phyloP scores from a whole-genome alignment of 1,140 invertebrate genomes.

The Drosophila gunungcola region DNA sequence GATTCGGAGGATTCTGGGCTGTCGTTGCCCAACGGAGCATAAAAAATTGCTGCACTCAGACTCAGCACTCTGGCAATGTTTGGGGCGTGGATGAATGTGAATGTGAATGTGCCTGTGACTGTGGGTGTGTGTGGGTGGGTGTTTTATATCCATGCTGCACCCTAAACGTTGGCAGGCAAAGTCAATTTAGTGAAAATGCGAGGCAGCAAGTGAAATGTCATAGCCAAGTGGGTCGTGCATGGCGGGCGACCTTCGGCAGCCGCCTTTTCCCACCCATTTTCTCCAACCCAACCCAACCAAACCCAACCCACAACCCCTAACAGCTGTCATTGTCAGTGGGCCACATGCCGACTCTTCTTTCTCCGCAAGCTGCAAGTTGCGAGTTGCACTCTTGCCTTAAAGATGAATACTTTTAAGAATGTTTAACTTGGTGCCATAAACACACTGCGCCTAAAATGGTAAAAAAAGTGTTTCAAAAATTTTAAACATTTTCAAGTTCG shows the following conservation, averaged over 20 bases:
- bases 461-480: neutral
- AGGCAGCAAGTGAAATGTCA: slow-evolving; percentile 61
- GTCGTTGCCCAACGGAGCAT: slow-evolving; percentile 55
- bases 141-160: neutral
- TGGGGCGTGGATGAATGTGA: slow-evolving; percentile 33
- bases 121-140: neutral
- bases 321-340: slow-evolving; percentile 51
- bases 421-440: slow-evolving; percentile 1
- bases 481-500: too few species aligned
- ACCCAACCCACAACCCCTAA: slow-evolving; percentile 1
- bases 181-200: slow-evolving; percentile 62
- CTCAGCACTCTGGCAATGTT: slow-evolving; percentile 41
- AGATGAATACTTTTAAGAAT: slow-evolving; percentile 12
- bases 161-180: slow-evolving; percentile 51
- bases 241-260: neutral
- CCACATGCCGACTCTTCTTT: slow-evolving; percentile 27
- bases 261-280: neutral
- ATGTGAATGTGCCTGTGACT: too few species aligned
- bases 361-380: slow-evolving; percentile 4
- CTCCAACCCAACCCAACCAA: neutral
- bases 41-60: slow-evolving; percentile 69
- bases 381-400: slow-evolving; percentile 14
- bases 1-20: slow-evolving; percentile 11
- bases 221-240: slow-evolving; percentile 18
- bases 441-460: neutral